A percentile compares a stretch with the other conserved stretches of the same genome.
phyloP scores from a whole-genome alignment of 2,888 invertebrate genomes.

The Axea sp. region DNA sequence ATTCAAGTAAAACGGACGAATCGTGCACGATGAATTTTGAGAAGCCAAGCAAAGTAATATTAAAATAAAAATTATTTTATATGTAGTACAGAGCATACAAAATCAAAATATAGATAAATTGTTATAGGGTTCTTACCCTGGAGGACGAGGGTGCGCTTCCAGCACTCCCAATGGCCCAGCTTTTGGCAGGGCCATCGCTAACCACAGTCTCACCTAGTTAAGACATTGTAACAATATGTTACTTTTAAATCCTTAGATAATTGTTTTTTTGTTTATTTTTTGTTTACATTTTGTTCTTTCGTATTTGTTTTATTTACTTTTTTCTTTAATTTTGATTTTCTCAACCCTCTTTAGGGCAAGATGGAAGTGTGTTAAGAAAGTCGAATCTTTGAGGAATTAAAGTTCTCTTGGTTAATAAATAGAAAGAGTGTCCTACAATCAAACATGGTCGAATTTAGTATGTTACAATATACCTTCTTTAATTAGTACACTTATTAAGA shows the following conservation, averaged over 20 bases:
- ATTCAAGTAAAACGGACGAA: conserved; percentile 59
- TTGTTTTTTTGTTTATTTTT: conserved; percentile 48
- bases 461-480: no score
- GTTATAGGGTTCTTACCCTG: conserved; percentile 82
- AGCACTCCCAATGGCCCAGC: conserved; percentile 79
- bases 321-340: not conserved
- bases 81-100: conserved; percentile 75
- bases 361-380: conserved; percentile 11
- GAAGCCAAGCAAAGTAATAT: conserved; percentile 76
- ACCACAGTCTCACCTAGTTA: conserved; percentile 79
- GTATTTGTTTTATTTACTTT: not conserved
- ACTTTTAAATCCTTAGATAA: conserved; percentile 74
- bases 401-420: conserved; percentile 9
- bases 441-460: conserved; percentile 1
- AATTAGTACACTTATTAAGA: no score
- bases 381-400: conserved; percentile 15
- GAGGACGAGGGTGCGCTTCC: conserved; percentile 81
- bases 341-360: conserved; percentile 3
- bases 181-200: conserved; percentile 79
- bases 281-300: not conserved
- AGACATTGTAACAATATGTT: conserved; percentile 79
- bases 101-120: conserved; percentile 77
- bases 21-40: conserved; percentile 76
- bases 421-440: conserved; percentile 7
- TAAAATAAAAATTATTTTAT: conserved; percentile 68